These are phyloP conservation scores for Odobenus rosmarus DNA, from an alignment of 2,113 vertebrate species.

Conservation along the genomic window DNA sequence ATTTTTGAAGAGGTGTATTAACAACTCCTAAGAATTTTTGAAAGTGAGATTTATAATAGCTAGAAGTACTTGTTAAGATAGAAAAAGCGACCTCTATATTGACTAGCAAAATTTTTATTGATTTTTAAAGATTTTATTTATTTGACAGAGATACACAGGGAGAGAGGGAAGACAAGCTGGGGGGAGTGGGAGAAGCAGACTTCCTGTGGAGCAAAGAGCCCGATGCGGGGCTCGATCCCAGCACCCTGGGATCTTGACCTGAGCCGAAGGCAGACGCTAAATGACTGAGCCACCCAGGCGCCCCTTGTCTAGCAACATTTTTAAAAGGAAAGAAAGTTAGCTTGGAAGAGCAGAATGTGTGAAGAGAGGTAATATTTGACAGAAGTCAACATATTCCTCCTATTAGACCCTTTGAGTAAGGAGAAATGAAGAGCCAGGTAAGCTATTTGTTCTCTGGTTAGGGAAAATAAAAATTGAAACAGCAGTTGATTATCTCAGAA, in stretches of 20 bases:
- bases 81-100: background rate
- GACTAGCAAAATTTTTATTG: background rate
- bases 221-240: no score
- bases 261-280: no score
- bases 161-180: no score
- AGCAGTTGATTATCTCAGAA: background rate
- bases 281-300: no score
- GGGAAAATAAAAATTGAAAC: constrained; percentile 14
- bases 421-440: background rate
- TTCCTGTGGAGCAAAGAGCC: no score
- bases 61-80: background rate
- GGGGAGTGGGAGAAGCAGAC: no score
- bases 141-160: no score
- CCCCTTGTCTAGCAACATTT: background rate
- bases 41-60: background rate
- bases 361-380: background rate
- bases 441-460: background rate
- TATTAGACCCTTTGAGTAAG: background rate
- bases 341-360: background rate
- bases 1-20: background rate
- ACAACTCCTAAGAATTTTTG: background rate
- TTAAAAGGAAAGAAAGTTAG: background rate
- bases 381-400: background rate
- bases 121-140: no score
- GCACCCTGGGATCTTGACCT: no score